A percentile compares a stretch with the other conserved stretches of the same genome.
Conservation (phyloP, 2,888 invertebrate species). For the Drosophila sordidula region DNA sequence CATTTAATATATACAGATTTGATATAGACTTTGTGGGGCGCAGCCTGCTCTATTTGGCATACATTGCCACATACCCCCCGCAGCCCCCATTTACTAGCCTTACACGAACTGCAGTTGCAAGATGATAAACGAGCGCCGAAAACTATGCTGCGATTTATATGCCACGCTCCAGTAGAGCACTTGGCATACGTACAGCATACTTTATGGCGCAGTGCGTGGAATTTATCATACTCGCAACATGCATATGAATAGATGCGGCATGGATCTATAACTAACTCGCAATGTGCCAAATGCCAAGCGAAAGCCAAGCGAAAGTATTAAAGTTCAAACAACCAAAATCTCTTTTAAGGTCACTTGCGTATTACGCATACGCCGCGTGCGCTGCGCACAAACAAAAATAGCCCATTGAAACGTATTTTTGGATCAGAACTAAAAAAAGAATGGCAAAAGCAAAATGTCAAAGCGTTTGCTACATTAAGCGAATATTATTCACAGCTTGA, state of each 20-base stretch:
- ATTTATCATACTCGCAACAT: conserved; percentile 43
- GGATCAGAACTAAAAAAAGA: background rate
- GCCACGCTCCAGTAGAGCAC: conserved; percentile 71
- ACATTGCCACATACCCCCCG: background rate
- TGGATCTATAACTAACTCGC: conserved; percentile 6
- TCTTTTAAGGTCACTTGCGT: conserved; percentile 6
- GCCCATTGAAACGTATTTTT: conserved; percentile 35
- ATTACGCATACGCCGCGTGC: conserved; percentile 29
- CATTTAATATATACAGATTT: conserved; percentile 40
- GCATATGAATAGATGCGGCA: conserved; percentile 3
- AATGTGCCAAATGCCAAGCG: conserved; percentile 24
- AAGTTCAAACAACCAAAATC: conserved; percentile 45
- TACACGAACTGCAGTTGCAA: conserved; percentile 25
- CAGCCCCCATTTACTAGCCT: too few relatives aligned
- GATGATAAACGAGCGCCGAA: conserved; percentile 49
- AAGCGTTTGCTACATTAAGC: conserved; percentile 1
- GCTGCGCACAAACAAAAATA: conserved; percentile 25
- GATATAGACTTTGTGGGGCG: background rate
- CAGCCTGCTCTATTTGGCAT: background rate
- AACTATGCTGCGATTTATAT: conserved; percentile 69
- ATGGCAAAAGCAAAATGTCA: conserved; percentile 2
- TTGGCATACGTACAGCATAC: conserved; percentile 57
- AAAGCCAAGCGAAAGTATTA: conserved; percentile 42
- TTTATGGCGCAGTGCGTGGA: conserved; percentile 73
- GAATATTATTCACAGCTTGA: background rate